Evolutionary conservation across 2,888 invertebrate species (phyloP).

Genomic region (Cheilosia variabilis): DNA sequence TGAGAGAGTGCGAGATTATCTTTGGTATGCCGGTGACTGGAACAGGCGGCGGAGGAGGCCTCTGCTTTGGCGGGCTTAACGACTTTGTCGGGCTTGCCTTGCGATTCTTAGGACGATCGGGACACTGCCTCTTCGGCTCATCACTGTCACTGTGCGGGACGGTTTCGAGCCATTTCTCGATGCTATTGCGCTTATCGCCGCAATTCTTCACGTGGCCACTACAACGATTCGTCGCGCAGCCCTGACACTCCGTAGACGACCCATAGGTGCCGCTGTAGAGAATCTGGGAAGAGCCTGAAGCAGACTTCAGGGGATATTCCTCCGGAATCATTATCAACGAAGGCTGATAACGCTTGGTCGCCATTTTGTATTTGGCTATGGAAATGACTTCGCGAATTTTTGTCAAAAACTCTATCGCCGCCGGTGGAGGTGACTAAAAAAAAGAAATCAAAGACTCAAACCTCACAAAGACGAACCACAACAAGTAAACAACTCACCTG

Average conservation of each 20-base stretch:
- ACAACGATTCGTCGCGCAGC: conserved; percentile 78
- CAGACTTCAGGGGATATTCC: conserved; percentile 84
- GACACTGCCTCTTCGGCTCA: conserved; percentile 27
- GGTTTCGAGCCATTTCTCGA: conserved; percentile 90
- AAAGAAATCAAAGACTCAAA: conserved; percentile 6
- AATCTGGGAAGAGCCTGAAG: conserved; percentile 84
- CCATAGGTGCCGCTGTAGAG: conserved; percentile 80
- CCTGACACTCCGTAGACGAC: conserved; percentile 76
- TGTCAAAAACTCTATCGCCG: conserved; percentile 93
- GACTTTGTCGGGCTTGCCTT: conserved; percentile 76
- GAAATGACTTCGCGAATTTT: conserved; percentile 96
- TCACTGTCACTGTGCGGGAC: conserved; percentile 85
- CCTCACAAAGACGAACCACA: neutral
- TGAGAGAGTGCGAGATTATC: conserved; percentile 70
- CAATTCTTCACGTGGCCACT: conserved; percentile 83
- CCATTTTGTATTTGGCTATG: conserved; percentile 95
- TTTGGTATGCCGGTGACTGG: conserved; percentile 60
- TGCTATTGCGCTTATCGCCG: conserved; percentile 90
- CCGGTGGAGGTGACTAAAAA: conserved; percentile 94
- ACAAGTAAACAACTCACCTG: conserved; percentile 86
- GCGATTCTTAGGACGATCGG: conserved; percentile 56
- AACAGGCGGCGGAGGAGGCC: conserved; percentile 81
- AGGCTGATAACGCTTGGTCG: conserved; percentile 91
- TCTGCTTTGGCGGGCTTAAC: conserved; percentile 80
- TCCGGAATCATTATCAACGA: conserved; percentile 92